Evolutionary conservation across 2,888 invertebrate genomes (phyloP).

Genomic region (Tipula vernalis): DNA sequence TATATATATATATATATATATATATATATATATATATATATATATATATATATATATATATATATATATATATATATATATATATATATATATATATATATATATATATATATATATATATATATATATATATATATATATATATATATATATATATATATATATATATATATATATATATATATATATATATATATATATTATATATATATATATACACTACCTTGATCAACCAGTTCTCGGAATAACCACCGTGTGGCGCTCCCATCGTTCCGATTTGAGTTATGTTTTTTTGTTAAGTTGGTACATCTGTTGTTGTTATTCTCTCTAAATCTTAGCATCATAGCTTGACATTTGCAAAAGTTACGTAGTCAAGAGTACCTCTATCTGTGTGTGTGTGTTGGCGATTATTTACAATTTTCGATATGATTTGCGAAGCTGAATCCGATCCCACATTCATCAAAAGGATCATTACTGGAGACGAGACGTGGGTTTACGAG

Average conservation of each 20-base stretch:
- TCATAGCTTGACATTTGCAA: too few species aligned
- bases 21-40: background rate
- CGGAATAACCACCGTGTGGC: too few species aligned
- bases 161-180: background rate
- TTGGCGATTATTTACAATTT: too few species aligned
- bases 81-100: background rate
- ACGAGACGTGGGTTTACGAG: too few species aligned
- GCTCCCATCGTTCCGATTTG: too few species aligned
- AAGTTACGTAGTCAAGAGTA: too few species aligned
- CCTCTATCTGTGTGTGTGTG: too few species aligned
- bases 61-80: background rate
- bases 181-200: background rate
- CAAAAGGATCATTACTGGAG: too few species aligned
- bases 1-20: background rate
- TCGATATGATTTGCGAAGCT: background rate
- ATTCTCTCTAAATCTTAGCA: too few species aligned
- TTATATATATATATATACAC: background rate
- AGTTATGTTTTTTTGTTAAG: too few species aligned
- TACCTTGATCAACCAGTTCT: too few species aligned
- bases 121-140: background rate
- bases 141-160: background rate
- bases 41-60: background rate
- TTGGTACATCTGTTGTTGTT: too few species aligned
- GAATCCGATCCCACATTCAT: background rate
- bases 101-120: background rate